Base-by-base conservation (phyloP, 2,888 invertebrate species). In the Torymus aiolomorphi region DNA sequence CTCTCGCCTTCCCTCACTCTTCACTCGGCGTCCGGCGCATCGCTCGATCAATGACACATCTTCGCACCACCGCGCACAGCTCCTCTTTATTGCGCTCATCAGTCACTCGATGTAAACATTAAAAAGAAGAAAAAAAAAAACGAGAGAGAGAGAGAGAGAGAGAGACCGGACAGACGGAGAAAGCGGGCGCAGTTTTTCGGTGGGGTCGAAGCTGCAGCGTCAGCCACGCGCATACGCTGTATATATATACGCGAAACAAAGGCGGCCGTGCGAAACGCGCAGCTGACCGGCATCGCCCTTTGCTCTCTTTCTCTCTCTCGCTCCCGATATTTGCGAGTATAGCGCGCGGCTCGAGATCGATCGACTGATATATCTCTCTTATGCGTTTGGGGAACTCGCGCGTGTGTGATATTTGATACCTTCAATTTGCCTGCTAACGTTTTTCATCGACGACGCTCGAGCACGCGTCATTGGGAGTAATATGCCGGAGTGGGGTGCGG, bases 51-150 rank as follows among this genome's bases (percentile, higher is more conserved):
- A 90, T 89, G 90, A 90, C 90, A 90, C 88, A 87, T 88, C 87
- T 85, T 5, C 87, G 88, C 86, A 90, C 90, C 89, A 83, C 87
- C 83, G 85, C 18, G 42, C 63, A 11, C 87, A 86, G 87, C 86
- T 88, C 87, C 87, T 88, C 88, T 88, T 89, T 89, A 89, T 89
- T 88, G 86, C 86, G 87, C 89, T 90, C 90, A 90, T 90, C 90
- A 89, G 90, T 90, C 90, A 90, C 88, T 89, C 88, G 86, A 88
- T 89, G 90, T 90, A 90, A 90, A 90, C 90, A 90, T 90, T 90
- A 90, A 90, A 90, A 61, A 65, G 66, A 1, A 11, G 14, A n/a
- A 88, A 89, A 89, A 89, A 89, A 89, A 90, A 88, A 87, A 84
- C 80, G 80, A 59, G 65, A 67, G 57, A 70, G 82, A 49, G 81